Percentiles rank a stretch among this genome's conserved stretches.
Evolutionary conservation across 2,113 vertebrate genomes (phyloP).

Genomic region (Tamias sibiricus): DNA sequence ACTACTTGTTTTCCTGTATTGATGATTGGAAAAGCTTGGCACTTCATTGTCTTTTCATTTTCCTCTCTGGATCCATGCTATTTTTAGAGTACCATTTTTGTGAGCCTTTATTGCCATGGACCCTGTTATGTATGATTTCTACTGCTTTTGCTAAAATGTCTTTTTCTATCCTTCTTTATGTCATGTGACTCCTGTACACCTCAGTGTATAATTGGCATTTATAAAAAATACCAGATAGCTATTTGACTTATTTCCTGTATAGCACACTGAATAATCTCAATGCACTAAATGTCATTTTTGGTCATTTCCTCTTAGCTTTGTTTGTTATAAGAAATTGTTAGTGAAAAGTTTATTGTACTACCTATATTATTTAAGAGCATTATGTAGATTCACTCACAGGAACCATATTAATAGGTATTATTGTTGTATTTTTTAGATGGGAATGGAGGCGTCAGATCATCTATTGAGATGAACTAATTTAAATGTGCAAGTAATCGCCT

Average conservation of each 20-base stretch:
- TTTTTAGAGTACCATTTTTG: background rate
- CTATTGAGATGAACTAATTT: background rate
- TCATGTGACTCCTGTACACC: background rate
- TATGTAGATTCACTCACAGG: background rate
- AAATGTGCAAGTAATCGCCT: background rate
- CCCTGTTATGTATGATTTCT: background rate
- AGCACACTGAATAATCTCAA: background rate
- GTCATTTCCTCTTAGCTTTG: conserved; percentile 20
- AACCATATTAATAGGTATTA: background rate
- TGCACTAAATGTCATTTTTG: background rate
- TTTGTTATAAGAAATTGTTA: background rate
- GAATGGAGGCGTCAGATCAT: background rate
- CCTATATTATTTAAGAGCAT: background rate
- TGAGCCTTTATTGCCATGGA: background rate
- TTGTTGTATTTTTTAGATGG: background rate
- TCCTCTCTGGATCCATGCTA: background rate
- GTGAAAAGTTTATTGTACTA: background rate
- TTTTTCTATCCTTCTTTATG: background rate
- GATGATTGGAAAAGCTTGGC: background rate
- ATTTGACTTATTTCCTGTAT: background rate
- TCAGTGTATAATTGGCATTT: background rate
- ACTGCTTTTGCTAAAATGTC: background rate
- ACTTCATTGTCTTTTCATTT: background rate
- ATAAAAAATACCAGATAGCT: background rate
- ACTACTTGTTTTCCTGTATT: background rate